Conservation (phyloP, 1,140 invertebrate species). For the Rhagoletis zephyria region DNA sequence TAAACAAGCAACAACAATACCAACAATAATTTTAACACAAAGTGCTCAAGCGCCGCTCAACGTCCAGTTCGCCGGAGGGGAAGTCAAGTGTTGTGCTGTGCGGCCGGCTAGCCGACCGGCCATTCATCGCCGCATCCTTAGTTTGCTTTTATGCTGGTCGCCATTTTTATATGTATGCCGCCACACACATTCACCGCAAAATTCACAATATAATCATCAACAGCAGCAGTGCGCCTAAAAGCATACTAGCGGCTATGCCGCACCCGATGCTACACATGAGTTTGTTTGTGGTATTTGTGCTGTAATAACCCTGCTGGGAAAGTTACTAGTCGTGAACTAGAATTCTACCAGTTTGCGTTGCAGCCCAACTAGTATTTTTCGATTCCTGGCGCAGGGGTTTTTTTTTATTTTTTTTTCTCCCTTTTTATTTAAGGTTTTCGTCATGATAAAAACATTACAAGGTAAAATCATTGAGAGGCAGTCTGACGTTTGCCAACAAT, state of each 20-base stretch:
- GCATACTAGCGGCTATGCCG: neutral
- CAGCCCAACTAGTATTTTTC: no score
- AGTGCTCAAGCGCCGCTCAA: neutral
- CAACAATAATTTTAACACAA: slow-evolving; percentile 17
- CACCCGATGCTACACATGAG: no score
- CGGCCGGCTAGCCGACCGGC: no score
- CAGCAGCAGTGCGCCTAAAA: neutral
- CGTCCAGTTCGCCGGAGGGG: neutral
- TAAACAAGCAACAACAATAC: no score
- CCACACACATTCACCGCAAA: slow-evolving; percentile 40
- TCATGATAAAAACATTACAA: no score
- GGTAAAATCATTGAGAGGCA: no score
- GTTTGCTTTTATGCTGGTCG: slow-evolving; percentile 9
- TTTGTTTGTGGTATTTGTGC: neutral
- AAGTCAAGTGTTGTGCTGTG: slow-evolving; percentile 10
- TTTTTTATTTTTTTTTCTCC: no score
- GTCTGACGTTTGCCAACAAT: no score
- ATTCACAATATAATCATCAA: slow-evolving; percentile 19
- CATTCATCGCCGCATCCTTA: neutral
- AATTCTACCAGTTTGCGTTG: no score
- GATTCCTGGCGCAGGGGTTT: neutral
- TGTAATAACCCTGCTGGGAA: no score
- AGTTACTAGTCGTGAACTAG: no score
- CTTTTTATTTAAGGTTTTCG: no score
- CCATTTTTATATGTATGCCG: slow-evolving; percentile 39